Evolutionary conservation across 2,113 vertebrate genomes (phyloP), one percentile per base, ranked within the genome.

Genomic region (Centrocercus urophasianus): DNA sequence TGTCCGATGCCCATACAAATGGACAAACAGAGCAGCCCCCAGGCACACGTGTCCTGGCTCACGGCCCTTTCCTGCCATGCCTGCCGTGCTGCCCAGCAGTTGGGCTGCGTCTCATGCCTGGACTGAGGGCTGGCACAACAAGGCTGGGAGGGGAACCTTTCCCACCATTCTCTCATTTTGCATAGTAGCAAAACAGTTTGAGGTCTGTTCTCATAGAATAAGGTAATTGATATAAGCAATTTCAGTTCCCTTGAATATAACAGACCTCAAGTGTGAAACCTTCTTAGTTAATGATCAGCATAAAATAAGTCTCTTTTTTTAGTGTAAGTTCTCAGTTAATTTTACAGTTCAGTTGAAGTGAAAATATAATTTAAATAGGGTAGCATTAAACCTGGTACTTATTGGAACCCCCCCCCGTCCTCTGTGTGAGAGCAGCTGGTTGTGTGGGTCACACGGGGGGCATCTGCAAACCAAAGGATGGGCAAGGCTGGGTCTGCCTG

Each of bases 201-300:
- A 90, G 80, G 38, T 77, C 65, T 32, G 65, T 94, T 88, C 32
- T 42, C 91, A 88, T 93, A 94, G 91, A 93, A 87, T 61, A 60
- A 95, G 93, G 81, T 96, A 96, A 96, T 95, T 94, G 96, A 96
- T 95, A 82, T 54, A 54, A 89, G 97, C 95, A 93, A 88, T 97
- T 96, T 87, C 86, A 83, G 73, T 76, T 90, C 77, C 89, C 90
- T 95, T 73, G 96, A 93, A 88, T 95, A 66, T 91, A 97, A 93
- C 95, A 96, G 92, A 93, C 92, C 96, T 93, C 91, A 91, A 89
- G 96, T 90, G 87, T 73, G 93, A 97, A 92, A 90, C 95, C 83
- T 96, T 93, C 96, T 94, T 96, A 90, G 88, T 97, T 98, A 97
- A 97, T 94, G 94, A 96, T 92, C 95, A 75, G 95, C 96, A 88